A percentile compares a stretch with the other conserved stretches of the same genome.
Conservation (phyloP, 2,888 invertebrate species). For the Tupiocoris notatus region DNA sequence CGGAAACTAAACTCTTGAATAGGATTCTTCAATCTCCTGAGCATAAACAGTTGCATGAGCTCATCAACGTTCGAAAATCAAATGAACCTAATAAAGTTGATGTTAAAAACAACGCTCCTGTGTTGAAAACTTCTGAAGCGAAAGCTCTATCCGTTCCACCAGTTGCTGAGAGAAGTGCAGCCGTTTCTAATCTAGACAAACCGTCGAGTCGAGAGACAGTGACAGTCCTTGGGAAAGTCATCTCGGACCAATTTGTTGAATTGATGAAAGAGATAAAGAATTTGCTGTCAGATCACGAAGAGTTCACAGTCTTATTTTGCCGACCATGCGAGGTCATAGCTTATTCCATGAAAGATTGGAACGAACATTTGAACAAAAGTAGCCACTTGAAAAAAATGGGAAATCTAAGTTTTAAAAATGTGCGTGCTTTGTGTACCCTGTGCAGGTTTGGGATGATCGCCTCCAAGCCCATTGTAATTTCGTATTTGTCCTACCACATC, state of each 20-base stretch:
- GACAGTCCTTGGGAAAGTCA: background rate
- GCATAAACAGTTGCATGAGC: background rate
- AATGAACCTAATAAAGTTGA: background rate
- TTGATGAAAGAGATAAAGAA: background rate
- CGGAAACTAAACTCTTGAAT: background rate
- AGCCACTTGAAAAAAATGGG: background rate
- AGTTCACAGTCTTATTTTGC: background rate
- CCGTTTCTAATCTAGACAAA: too few species aligned
- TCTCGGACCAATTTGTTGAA: background rate
- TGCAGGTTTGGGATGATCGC: background rate
- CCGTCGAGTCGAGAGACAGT: too few species aligned
- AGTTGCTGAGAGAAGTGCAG: too few species aligned
- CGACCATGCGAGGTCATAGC: background rate
- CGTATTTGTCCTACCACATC: slow-evolving; percentile 14
- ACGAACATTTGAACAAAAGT: background rate
- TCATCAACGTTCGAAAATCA: background rate
- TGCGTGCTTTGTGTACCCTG: background rate
- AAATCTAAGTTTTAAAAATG: background rate
- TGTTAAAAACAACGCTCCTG: background rate
- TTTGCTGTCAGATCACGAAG: background rate
- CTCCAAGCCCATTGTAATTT: background rate
- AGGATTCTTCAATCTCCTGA: background rate
- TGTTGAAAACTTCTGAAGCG: too few species aligned
- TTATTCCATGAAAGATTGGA: background rate
- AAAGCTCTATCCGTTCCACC: too few species aligned